Conservation (phyloP, 2,888 invertebrate genomes). For the Troides oblongomaculatus region DNA sequence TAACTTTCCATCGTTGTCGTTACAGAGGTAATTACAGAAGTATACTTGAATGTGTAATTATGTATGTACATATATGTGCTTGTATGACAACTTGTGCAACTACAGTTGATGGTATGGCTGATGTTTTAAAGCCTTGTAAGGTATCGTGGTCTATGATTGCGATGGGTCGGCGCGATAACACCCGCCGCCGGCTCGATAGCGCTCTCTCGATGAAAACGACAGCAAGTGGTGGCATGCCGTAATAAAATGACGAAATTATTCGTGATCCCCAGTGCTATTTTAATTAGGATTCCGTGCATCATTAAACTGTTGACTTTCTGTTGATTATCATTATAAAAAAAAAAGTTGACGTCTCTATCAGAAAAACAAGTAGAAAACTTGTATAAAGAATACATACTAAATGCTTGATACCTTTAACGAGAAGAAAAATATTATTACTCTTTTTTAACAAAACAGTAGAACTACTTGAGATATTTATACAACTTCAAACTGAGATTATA, state of each 20-base stretch:
- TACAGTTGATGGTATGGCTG: not conserved
- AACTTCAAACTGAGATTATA: too few relatives aligned
- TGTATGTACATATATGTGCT: not conserved
- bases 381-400: not conserved
- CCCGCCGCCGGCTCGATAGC: slow-evolving; percentile 24
- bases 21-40: not conserved
- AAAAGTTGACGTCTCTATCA: not conserved
- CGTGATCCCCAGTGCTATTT: not conserved
- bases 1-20: too few relatives aligned
- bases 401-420: not conserved
- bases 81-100: not conserved
- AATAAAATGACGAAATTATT: slow-evolving; percentile 26
- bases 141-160: slow-evolving; percentile 27
- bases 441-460: too few relatives aligned
- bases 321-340: not conserved
- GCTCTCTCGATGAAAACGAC: slow-evolving; percentile 16
- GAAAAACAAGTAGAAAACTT: not conserved
- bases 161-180: slow-evolving; percentile 28
- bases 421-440: too few relatives aligned
- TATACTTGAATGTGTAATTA: not conserved
- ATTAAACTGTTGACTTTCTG: not conserved
- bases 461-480: too few relatives aligned
- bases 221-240: slow-evolving; percentile 13
- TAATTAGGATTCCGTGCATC: not conserved
- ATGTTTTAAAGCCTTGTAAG: slow-evolving; percentile 25